Conservation (phyloP, 1,140 invertebrate species). For the Tyrophagus putrescentiae region DNA sequence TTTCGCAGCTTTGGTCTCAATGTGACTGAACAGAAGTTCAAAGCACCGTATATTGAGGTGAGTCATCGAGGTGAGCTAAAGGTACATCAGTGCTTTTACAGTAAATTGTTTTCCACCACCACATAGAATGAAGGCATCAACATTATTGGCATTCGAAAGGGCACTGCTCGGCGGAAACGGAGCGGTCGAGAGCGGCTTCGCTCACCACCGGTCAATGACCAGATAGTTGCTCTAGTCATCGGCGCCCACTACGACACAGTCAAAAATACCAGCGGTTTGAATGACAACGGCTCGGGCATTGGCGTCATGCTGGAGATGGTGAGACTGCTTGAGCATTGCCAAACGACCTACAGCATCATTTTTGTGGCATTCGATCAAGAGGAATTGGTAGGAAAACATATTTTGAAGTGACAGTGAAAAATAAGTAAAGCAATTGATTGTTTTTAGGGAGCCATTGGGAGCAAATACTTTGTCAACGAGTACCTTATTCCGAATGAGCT, state of each 20-base stretch:
- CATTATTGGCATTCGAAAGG: slow-evolving; percentile 33
- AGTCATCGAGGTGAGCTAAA: not conserved
- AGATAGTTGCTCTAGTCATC: slow-evolving; percentile 12
- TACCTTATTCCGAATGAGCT: slow-evolving; percentile 29
- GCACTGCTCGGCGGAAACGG: slow-evolving; percentile 24
- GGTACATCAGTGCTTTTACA: not conserved
- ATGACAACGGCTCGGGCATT: slow-evolving; percentile 37
- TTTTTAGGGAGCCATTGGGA: slow-evolving; percentile 31
- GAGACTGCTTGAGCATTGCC: slow-evolving; percentile 30
- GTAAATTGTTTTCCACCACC: not conserved
- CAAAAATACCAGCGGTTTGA: slow-evolving; percentile 28
- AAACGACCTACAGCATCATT: slow-evolving; percentile 31
- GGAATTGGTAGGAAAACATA: slow-evolving; percentile 29
- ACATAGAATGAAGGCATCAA: slow-evolving; percentile 30
- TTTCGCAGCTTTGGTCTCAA: not conserved
- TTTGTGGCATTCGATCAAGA: slow-evolving; percentile 38
- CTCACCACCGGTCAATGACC: slow-evolving; percentile 23
- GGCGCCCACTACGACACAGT: slow-evolving; percentile 37
- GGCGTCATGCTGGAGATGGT: slow-evolving; percentile 34
- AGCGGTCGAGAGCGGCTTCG: not conserved
- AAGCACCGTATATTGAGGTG: not conserved
- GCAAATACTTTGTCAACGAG: slow-evolving; percentile 34
- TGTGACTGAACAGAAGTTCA: not conserved
- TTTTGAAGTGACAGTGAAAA: not conserved
- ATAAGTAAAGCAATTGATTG: slow-evolving; percentile 9